Evolutionary conservation across 2,113 vertebrate genomes (phyloP), one percentile per base, ranked within the genome.

Genomic region (Pelusios castaneus): DNA sequence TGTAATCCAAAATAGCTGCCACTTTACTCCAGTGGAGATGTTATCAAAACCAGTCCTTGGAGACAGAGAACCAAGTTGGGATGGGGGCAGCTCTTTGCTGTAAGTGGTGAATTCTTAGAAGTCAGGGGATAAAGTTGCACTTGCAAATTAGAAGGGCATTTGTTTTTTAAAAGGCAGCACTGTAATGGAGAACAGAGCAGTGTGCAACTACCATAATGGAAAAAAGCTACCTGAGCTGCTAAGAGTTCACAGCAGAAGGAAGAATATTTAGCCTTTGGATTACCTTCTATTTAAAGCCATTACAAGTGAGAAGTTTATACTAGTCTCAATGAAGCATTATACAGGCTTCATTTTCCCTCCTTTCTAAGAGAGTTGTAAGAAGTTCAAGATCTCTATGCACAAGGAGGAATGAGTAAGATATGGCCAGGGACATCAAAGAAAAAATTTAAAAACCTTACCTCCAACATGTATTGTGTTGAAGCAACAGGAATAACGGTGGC

Each of bases 391-490:
- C 43, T 47, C 34, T n/a, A 6, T 49, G 43, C 41, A 56, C 34
- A 43, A 31, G 22, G 34, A 47, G 38, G 19, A 21, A 73, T 8
- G 10, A 8, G 22, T 34, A 45, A 79, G 14, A 34, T 1, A 43
- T 12, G 5, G 3, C 27, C 1, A 31, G n/a, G 34, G 60, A 7
- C 17, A 8, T 34, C 17, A n/a, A n/a, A 67, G 29, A 67, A 45
- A 34, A 4, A 11, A 4, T 43, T 41, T 54, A 25, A 55, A 80
- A 76, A 49, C 8, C 97, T 97, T 95, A 99, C 99, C 99, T 98
- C 99, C 99, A 10, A 99, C 98, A 34, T 99, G 98, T 81, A 99
- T 84, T 7, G 99, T 99, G 97, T 98, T 98, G 52, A 99, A 94
- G 88, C 97, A 98, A 96, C 99, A 99, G 5, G 97, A 97, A 25